A percentile compares a stretch with the other conserved stretches of the same genome.
Evolutionary conservation across 2,113 vertebrate genomes (phyloP).

Genomic region (Gallinago paraguaiae): DNA sequence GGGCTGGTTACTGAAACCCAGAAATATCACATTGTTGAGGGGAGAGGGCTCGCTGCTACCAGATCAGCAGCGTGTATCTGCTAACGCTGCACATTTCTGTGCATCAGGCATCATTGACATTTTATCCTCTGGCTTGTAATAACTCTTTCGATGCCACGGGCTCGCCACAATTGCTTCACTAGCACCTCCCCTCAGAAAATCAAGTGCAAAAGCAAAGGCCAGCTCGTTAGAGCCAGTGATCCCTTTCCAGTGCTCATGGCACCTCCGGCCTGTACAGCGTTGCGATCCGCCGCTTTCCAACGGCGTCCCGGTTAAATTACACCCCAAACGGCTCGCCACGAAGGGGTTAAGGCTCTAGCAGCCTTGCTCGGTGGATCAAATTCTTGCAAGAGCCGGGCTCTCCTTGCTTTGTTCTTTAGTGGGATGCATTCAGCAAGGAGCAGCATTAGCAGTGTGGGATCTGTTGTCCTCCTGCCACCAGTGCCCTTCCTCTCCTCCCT

Average conservation of each 20-base stretch:
- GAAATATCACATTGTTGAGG: background rate
- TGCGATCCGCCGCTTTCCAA: background rate
- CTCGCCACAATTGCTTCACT: background rate
- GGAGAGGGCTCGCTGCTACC: background rate
- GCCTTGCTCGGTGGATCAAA: slow-evolving; percentile 36
- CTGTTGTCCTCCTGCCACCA: background rate
- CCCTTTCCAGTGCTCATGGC: background rate
- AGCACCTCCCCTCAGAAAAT: background rate
- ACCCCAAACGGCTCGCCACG: accelerated
- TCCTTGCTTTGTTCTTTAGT: slow-evolving; percentile 57
- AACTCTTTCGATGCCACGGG: slow-evolving; percentile 2
- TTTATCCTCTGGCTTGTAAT: slow-evolving; percentile 47
- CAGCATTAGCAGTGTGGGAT: background rate
- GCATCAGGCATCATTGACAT: slow-evolving; percentile 48
- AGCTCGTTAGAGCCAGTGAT: background rate
- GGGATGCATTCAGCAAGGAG: slow-evolving; percentile 14
- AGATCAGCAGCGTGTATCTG: slow-evolving; percentile 38
- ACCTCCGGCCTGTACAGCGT: background rate
- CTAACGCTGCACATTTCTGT: slow-evolving; percentile 57
- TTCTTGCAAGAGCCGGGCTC: slow-evolving; percentile 29
- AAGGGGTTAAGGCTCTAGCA: slow-evolving; percentile 28
- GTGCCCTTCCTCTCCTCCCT: background rate
- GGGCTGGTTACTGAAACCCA: background rate
- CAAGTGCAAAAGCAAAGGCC: background rate
- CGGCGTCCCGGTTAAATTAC: background rate